A percentile compares a stretch with the other conserved stretches of the same genome.
phyloP scores from a whole-genome alignment of 2,888 invertebrate genomes.

The Sarcophaga caerulescens region DNA sequence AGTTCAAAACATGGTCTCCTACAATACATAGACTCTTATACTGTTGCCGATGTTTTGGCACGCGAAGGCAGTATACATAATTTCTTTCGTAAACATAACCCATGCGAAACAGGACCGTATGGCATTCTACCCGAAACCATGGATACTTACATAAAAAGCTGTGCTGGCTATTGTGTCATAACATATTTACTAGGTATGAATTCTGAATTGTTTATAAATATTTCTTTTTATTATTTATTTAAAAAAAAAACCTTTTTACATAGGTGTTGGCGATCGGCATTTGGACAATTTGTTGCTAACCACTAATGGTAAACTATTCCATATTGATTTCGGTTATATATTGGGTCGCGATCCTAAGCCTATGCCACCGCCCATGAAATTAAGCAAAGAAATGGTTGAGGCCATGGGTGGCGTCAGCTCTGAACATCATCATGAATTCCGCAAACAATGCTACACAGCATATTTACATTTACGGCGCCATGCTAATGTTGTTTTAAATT shows the following conservation, averaged over 20 bases:
- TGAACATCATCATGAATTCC: constrained; percentile 96
- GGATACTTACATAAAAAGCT: constrained; percentile 97
- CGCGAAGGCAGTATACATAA: constrained; percentile 95
- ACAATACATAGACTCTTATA: constrained; percentile 95
- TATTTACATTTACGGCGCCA: constrained; percentile 96
- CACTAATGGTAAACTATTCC: constrained; percentile 94
- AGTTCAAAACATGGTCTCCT: constrained; percentile 98
- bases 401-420: constrained; percentile 96
- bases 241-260: not conserved
- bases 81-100: constrained; percentile 95
- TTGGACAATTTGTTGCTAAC: constrained; percentile 97
- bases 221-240: not conserved
- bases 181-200: constrained; percentile 92
- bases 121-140: constrained; percentile 96
- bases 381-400: constrained; percentile 99
- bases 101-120: constrained; percentile 92
- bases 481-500: constrained; percentile 96
- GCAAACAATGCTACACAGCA: constrained; percentile 96
- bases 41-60: constrained; percentile 95
- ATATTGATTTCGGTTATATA: constrained; percentile 98
- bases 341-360: constrained; percentile 99
- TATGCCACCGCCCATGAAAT: constrained; percentile 98
- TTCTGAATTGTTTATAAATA: not conserved
- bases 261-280: constrained; percentile 98
- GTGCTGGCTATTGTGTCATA: constrained; percentile 99